Conservation (phyloP, 2,797 vertebrate species). For the Carapus acus region DNA sequence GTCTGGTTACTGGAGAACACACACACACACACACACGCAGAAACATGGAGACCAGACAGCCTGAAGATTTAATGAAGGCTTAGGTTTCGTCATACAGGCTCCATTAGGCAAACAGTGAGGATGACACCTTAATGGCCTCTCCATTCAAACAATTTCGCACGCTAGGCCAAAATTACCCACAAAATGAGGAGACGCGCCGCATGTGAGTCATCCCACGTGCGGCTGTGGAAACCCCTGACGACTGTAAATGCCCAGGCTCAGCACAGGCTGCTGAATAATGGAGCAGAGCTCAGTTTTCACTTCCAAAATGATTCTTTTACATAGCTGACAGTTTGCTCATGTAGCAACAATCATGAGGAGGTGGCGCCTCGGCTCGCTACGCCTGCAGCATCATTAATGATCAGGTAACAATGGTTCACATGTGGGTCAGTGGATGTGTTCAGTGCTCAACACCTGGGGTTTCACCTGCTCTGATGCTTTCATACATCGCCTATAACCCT, state of each 20-base stretch:
- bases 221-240: no score
- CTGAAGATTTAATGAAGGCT: slow-evolving; percentile 78
- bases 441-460: no score
- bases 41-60: slow-evolving; percentile 42
- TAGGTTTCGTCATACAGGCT: slow-evolving; percentile 55
- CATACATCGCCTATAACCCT: no score
- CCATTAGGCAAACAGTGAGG: slow-evolving; percentile 28
- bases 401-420: no score
- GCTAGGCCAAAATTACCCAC: background rate
- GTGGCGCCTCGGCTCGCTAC: no score
- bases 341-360: slow-evolving; percentile 11
- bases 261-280: slow-evolving; percentile 52
- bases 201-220: no score
- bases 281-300: slow-evolving; percentile 62
- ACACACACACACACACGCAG: slow-evolving; percentile 33
- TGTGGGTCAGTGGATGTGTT: no score
- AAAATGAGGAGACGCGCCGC: no score
- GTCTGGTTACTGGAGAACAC: slow-evolving; percentile 48
- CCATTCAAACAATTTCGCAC: no score
- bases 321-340: slow-evolving; percentile 35
- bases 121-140: slow-evolving; percentile 7
- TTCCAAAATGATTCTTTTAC: slow-evolving; percentile 57
- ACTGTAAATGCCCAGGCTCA: no score
- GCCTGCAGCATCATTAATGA: no score
- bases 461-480: no score